Evolutionary conservation across 2,797 vertebrate species (phyloP), one percentile per base, ranked within the genome.

Genomic region (Podarcis siculus): DNA sequence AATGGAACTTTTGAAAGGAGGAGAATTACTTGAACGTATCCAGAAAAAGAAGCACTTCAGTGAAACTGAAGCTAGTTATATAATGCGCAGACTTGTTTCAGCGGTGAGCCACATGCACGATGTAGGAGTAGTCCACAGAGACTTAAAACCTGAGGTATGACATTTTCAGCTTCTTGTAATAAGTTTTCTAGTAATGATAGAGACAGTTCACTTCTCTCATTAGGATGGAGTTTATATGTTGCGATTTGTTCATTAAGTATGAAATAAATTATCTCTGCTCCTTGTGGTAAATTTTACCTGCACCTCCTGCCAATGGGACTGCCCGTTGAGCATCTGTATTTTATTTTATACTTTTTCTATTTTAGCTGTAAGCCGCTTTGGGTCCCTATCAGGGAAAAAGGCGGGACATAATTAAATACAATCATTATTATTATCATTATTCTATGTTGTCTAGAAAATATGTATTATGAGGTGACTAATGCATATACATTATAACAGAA

Each of bases 21-120:
- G 99, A 25, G 99, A 99, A 94, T 96, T 99, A 94, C 98, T 99
- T 91, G 99, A 99, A 89, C 97, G 99, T 87, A 99, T 99, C 92
- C 97, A 98, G 93, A 97, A 97, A 86, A 99, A 99, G 96, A 97
- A 98, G 79, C 98, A 98, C 95, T 99, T 99, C 96, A 99, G 99
- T 75, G 99, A 99, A 96, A 98, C 98, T 0, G 99, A 99, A 96
- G 99, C 99, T 90, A 99, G 98, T 92, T 97, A 97, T 91, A 99
- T 99, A 93, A 99, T 99, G 98, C 97, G 98, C 89, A 98, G 97
- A 84, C 98, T 99, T 66, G 99, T 99, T 86, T 99, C 99, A 0
- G 99, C 99, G 0, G 99, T 99, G 90, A 99, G 99, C 96, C 99
- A 99, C 95, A 99, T 99, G 99, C 99, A 99, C 0, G 99, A 99